Evolutionary conservation across 1,140 invertebrate genomes (phyloP), one percentile per base, ranked within the genome.

Genomic region (Drosophila serrata): DNA sequence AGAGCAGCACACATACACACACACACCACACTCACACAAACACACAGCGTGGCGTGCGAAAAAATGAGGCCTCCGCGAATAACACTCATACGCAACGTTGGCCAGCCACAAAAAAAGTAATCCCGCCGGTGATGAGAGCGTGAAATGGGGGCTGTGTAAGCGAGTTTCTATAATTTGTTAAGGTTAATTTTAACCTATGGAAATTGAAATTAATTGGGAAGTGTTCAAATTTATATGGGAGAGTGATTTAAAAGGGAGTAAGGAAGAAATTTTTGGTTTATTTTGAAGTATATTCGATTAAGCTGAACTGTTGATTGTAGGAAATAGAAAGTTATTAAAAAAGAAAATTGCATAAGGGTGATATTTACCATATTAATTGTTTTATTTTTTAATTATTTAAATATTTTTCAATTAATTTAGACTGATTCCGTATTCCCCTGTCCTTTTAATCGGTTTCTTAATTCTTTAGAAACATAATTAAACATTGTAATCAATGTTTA

Each of bases 31-130:
- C 56, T 53, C 67, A 67, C 60, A 49, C 48, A 49, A 60, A 53
- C 67, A 67, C 60, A 49, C 48, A 49, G 48, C 67, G 48, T 65
- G 73, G 69, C 80, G 77, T 81, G 77, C 76, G 56, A 79, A 81
- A 85, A 82, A 85, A 81, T 59, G 42, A 74, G 67, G 81, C 57
- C 59, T 69, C 33, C 43, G 31, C 58, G 24, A 49, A 60, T 39
- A 46, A 74, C 37, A 58, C 55, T 51, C 46, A 59, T 24, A 49
- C 74, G 53, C 57, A 48, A 35, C 22, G 68, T 49, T 35, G 42
- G 15, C 19, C 51, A 72, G 58, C 65, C 65, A 37, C 74, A 48
- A 35, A 37, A 75, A 48, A 35, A 37, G 64, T 61, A 55, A 75
- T 61, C 57, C 33, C 19, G 39, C 15, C 46, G 29, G 57, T 45